These are phyloP conservation scores for Otolemur garnettii DNA, from an alignment of 2,113 vertebrate species.

Conservation along the genomic window DNA sequence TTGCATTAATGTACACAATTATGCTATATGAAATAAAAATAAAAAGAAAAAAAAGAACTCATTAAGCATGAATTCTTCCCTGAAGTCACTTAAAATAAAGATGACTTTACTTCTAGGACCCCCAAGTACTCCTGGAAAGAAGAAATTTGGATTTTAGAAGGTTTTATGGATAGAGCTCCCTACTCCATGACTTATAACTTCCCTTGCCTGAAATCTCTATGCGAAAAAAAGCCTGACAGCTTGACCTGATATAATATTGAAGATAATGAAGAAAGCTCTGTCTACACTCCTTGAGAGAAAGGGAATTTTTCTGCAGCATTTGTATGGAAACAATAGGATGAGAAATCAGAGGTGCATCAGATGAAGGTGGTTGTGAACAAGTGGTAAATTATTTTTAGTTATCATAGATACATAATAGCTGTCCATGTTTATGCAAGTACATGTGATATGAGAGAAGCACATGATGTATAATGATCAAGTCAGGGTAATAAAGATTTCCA, in stretches of 20 bases:
- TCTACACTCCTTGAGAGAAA: slow-evolving; percentile 96
- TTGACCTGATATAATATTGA: slow-evolving; percentile 97
- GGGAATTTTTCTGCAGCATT: slow-evolving; percentile 96
- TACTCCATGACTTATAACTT: slow-evolving; percentile 98
- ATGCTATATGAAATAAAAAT: too few relatives aligned
- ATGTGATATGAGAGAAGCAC: too few relatives aligned
- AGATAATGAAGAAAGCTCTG: slow-evolving; percentile 96
- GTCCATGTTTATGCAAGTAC: too few relatives aligned
- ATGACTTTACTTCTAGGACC: slow-evolving; percentile 91
- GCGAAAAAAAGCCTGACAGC: slow-evolving; percentile 94
- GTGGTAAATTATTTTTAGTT: slow-evolving; percentile 84
- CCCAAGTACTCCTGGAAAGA: slow-evolving; percentile 95
- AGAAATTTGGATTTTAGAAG: slow-evolving; percentile 97
- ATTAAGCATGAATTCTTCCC: slow-evolving; percentile 98
- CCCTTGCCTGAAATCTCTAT: slow-evolving; percentile 95
- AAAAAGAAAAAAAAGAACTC: slow-evolving; percentile 88
- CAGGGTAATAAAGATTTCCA: too few relatives aligned
- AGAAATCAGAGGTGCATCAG: slow-evolving; percentile 95
- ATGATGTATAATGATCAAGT: too few relatives aligned
- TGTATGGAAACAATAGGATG: slow-evolving; percentile 98
- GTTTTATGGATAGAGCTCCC: slow-evolving; percentile 94
- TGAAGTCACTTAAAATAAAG: slow-evolving; percentile 94
- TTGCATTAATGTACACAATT: too few relatives aligned
- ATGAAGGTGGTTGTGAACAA: slow-evolving; percentile 91
- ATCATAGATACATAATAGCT: too few relatives aligned